phyloP scores from a whole-genome alignment of 2,888 invertebrate genomes.

The Chironomus riparius region DNA sequence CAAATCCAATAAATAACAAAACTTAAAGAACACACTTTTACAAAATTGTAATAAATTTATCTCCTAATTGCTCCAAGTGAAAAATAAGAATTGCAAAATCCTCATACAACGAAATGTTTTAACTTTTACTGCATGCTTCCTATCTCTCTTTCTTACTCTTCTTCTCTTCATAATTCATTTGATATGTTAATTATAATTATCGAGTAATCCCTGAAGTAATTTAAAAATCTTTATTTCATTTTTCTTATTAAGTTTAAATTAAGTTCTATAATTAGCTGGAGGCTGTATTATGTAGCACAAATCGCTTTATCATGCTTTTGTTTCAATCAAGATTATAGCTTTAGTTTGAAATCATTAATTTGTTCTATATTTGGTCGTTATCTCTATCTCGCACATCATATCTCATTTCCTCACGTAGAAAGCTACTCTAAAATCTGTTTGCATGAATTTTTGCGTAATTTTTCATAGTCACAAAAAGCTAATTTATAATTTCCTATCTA shows the following conservation, averaged over 20 bases:
- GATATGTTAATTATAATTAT: neutral
- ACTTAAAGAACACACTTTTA: too few relatives aligned
- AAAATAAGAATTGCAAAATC: neutral
- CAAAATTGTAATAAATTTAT: too few relatives aligned
- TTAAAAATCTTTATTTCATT: neutral
- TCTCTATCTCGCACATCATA: neutral
- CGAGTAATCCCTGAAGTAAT: neutral
- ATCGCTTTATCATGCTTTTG: too few relatives aligned
- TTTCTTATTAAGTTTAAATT: neutral
- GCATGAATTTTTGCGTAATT: neutral
- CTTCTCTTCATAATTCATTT: neutral
- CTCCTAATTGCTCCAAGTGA: too few relatives aligned
- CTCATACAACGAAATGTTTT: neutral
- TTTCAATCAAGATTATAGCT: too few relatives aligned
- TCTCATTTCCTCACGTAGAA: neutral
- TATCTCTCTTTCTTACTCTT: neutral
- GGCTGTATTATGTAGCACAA: neutral
- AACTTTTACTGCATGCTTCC: neutral
- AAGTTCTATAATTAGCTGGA: neutral
- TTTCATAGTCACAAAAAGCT: neutral
- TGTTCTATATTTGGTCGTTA: too few relatives aligned
- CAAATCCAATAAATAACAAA: too few relatives aligned
- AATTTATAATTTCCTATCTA: neutral
- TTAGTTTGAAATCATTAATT: too few relatives aligned
- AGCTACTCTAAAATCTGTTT: neutral